Percentiles rank a stretch among this genome's conserved stretches.
Evolutionary conservation across 2,888 invertebrate species (phyloP).

Genomic region (Drosophila kambysellisi): DNA sequence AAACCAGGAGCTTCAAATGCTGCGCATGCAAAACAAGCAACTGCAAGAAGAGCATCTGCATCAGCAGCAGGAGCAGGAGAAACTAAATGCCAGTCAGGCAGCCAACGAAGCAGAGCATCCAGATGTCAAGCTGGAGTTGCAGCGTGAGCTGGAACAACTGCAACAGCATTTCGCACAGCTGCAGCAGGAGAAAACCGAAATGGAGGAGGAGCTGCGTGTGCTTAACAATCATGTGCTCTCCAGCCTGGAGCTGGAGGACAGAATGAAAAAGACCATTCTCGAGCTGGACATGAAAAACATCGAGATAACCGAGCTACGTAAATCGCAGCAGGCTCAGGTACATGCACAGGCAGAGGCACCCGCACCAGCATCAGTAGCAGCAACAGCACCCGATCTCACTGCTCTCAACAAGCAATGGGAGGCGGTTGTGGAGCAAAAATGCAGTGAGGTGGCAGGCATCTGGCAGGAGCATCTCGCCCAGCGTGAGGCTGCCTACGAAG

Average conservation of each 20-base stretch:
- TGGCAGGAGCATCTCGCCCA: constrained; percentile 90
- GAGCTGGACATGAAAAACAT: constrained; percentile 84
- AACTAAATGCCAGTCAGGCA: constrained; percentile 27
- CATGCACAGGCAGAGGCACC: constrained; percentile 5
- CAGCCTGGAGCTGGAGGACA: constrained; percentile 83
- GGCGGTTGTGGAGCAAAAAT: constrained; percentile 88
- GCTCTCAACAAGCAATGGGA: constrained; percentile 85
- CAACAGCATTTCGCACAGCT: constrained; percentile 67
- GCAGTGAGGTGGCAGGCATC: constrained; percentile 89
- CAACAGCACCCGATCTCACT: constrained; percentile 47
- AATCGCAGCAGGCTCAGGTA: constrained; percentile 42
- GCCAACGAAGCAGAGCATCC: neutral
- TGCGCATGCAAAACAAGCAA: constrained; percentile 85
- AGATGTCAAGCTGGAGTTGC: neutral
- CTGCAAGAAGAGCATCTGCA: constrained; percentile 84
- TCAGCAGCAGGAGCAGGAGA: constrained; percentile 83
- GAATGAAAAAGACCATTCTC: constrained; percentile 80
- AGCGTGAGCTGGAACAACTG: constrained; percentile 57
- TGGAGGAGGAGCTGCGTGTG: constrained; percentile 84
- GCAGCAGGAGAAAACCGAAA: constrained; percentile 78
- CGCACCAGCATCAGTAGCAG: neutral
- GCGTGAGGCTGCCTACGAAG: constrained; percentile 87
- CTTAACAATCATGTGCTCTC: constrained; percentile 84
- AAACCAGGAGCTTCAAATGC: constrained; percentile 84
- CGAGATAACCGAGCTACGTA: constrained; percentile 83